These are phyloP conservation scores for Ibidorhyncha struthersii DNA, from an alignment of 2,113 vertebrate species.

Conservation along the genomic window DNA sequence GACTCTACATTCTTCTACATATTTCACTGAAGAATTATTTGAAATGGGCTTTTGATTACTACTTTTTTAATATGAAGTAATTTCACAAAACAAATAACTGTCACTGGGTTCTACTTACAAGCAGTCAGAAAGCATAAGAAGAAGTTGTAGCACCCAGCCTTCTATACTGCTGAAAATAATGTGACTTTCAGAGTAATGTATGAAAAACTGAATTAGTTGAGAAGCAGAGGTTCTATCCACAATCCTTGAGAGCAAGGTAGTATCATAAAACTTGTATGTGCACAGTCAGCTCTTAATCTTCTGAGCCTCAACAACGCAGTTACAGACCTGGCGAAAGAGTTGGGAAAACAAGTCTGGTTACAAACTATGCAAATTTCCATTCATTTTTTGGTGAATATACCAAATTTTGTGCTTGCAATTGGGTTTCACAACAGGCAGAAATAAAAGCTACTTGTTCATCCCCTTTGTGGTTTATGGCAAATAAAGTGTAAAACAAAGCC, in stretches of 20 bases:
- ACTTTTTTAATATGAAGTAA: background rate
- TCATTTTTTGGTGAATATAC: background rate
- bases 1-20: background rate
- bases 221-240: background rate
- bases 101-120: background rate
- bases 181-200: background rate
- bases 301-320: background rate
- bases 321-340: background rate
- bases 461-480: background rate
- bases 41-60: background rate
- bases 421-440: background rate
- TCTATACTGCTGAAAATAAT: background rate
- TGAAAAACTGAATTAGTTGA: background rate
- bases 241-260: background rate
- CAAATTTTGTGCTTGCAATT: background rate
- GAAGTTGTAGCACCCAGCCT: background rate
- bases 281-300: background rate
- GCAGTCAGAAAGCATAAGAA: background rate
- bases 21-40: background rate
- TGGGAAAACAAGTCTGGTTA: background rate
- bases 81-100: background rate
- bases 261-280: background rate
- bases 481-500: background rate
- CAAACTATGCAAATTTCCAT: background rate
- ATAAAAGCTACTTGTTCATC: background rate